Evolutionary conservation across 2,888 invertebrate genomes (phyloP).

Genomic region (Brenthis daphne): DNA sequence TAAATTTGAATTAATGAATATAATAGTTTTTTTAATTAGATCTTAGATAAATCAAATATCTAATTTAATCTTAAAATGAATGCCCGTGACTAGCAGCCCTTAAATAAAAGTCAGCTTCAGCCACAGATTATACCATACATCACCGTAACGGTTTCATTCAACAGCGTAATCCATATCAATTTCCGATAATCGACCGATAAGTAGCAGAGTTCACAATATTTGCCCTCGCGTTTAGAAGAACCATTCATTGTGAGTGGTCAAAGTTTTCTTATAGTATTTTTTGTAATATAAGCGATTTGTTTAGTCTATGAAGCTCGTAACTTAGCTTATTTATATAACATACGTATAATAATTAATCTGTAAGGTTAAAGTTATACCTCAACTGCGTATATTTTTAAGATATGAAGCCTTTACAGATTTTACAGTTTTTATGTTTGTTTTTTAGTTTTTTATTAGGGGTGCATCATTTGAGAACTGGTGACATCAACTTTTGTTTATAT

Average conservation of each 20-base stretch:
- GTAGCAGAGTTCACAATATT: slow-evolving; percentile 22
- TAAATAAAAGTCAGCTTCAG: slow-evolving; percentile 12
- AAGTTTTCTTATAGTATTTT: neutral
- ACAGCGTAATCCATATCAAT: slow-evolving; percentile 39
- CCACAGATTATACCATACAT: slow-evolving; percentile 37
- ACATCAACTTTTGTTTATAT: too few species aligned
- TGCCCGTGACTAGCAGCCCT: neutral
- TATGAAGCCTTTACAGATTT: too few species aligned
- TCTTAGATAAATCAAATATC: too few species aligned
- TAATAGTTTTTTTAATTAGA: too few species aligned
- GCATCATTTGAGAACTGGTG: too few species aligned
- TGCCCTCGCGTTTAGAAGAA: slow-evolving; percentile 9
- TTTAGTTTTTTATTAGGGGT: too few species aligned
- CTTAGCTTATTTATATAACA: too few species aligned
- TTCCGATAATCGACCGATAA: slow-evolving; percentile 38
- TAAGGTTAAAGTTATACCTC: too few species aligned
- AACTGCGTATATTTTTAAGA: too few species aligned
- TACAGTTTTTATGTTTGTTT: too few species aligned
- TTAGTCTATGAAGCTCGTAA: neutral
- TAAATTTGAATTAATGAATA: too few species aligned
- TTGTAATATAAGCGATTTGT: neutral
- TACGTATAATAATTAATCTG: too few species aligned
- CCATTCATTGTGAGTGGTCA: slow-evolving; percentile 10
- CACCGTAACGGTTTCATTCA: slow-evolving; percentile 37
- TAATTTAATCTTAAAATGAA: neutral